Conservation (phyloP, 2,797 vertebrate genomes). For the Artibeus lituratus region DNA sequence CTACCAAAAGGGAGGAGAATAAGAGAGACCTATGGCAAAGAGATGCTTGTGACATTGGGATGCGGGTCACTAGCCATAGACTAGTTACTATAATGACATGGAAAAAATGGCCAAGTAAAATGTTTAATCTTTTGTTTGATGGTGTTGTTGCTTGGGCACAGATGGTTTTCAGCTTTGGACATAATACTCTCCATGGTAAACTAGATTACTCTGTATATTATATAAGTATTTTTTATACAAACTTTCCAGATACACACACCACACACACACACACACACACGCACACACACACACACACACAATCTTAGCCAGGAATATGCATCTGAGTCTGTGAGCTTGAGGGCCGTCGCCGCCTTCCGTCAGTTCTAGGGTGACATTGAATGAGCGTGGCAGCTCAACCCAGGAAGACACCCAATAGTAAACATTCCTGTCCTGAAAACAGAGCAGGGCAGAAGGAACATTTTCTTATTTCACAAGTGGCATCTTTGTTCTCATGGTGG, state of each 20-base stretch:
- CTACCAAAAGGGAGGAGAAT: neutral
- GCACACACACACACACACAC: neutral
- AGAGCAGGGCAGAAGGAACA: neutral
- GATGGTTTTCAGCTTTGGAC: neutral
- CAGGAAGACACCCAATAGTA: neutral
- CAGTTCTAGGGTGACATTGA: neutral
- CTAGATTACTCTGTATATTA: neutral
- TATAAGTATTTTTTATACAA: neutral
- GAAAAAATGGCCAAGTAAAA: slow-evolving; percentile 5
- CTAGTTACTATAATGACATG: neutral
- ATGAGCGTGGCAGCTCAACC: neutral
- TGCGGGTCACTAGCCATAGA: neutral
- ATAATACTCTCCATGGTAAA: neutral
- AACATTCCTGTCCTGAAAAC: neutral
- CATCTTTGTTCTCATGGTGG: neutral
- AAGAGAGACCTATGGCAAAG: neutral
- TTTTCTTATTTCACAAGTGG: slow-evolving; percentile 35
- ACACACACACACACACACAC: neutral
- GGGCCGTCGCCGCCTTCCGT: neutral
- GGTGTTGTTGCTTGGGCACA: neutral
- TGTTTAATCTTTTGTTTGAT: neutral
- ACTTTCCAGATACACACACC: neutral
- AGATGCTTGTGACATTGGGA: neutral
- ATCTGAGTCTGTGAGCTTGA: neutral
- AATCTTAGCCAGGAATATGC: neutral